phyloP scores from a whole-genome alignment of 2,888 invertebrate species.

The Plutella xylostella region DNA sequence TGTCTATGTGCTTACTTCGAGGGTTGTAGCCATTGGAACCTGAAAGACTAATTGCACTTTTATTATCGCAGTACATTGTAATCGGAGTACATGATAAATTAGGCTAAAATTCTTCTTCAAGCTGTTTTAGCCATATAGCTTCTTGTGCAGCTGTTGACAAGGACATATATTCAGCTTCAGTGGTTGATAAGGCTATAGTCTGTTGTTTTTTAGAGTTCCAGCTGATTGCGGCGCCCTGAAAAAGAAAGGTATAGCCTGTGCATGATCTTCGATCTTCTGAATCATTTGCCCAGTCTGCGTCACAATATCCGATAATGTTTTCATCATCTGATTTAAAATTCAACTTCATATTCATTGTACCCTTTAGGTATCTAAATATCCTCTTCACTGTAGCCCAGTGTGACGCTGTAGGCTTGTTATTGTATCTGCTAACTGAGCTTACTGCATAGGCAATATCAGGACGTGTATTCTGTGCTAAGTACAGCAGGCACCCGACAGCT shows the following conservation, averaged over 20 bases:
- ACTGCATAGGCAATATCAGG: constrained; percentile 12
- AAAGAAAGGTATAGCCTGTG: neutral
- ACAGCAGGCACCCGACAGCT: constrained; percentile 11
- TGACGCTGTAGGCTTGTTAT: constrained; percentile 5
- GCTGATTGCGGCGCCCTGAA: constrained; percentile 1
- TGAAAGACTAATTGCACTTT: constrained; percentile 22
- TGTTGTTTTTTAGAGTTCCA: neutral
- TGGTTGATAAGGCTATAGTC: constrained; percentile 8
- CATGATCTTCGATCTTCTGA: constrained; percentile 14
- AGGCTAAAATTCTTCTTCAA: constrained; percentile 14
- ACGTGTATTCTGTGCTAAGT: constrained; percentile 12
- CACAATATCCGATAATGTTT: constrained; percentile 18
- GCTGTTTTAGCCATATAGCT: constrained; percentile 17
- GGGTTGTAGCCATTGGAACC: constrained; percentile 15
- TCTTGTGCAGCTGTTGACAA: constrained; percentile 10
- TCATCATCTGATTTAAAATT: constrained; percentile 14
- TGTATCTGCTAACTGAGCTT: constrained; percentile 13
- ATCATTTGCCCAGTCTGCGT: constrained; percentile 22
- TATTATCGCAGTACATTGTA: constrained; percentile 19
- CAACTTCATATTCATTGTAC: constrained; percentile 14
- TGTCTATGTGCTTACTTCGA: constrained; percentile 19
- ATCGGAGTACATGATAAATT: constrained; percentile 14
- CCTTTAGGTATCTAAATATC: constrained; percentile 18
- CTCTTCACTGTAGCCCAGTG: constrained; percentile 13
- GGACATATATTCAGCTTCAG: constrained; percentile 4